phyloP scores from a whole-genome alignment of 2,888 invertebrate genomes.

The Poecilus cupreus region DNA sequence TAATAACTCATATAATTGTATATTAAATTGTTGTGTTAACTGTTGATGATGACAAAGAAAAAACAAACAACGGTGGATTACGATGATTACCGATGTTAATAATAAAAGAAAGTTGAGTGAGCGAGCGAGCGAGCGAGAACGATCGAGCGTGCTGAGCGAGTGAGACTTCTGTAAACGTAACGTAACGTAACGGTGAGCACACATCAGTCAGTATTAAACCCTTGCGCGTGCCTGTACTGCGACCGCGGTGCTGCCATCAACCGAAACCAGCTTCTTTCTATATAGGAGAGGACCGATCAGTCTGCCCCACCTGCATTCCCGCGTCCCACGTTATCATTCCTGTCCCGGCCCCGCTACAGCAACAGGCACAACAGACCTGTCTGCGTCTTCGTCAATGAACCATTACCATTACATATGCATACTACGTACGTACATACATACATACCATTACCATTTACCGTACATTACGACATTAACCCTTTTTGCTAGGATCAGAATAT shows the following conservation, averaged over 20 bases:
- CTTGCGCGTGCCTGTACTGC: conserved; percentile 43
- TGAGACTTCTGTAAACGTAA: conserved; percentile 5
- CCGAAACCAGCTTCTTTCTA: conserved; percentile 13
- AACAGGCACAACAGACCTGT: conserved; percentile 31
- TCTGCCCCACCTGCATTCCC: neutral
- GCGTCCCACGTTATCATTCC: conserved; percentile 18
- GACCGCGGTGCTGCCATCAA: conserved; percentile 35
- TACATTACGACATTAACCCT: conserved; percentile 33
- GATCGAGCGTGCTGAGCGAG: conserved; percentile 34
- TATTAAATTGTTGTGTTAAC: conserved; percentile 70
- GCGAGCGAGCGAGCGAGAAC: conserved; percentile 15
- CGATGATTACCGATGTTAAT: conserved; percentile 55
- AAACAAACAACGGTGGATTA: conserved; percentile 49
- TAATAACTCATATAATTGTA: conserved; percentile 70
- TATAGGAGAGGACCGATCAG: neutral
- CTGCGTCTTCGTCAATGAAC: conserved; percentile 32
- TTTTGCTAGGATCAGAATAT: conserved; percentile 54
- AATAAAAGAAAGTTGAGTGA: conserved; percentile 36
- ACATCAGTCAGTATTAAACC: conserved; percentile 52
- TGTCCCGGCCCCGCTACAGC: conserved; percentile 10
- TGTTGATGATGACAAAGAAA: conserved; percentile 68
- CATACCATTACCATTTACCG: conserved; percentile 32
- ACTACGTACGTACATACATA: no score
- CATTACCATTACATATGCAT: no score
- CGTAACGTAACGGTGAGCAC: conserved; percentile 46